These are phyloP conservation scores for Ferdinandea cuprea DNA, from an alignment of 2,888 invertebrate genomes.

Conservation along the genomic window DNA sequence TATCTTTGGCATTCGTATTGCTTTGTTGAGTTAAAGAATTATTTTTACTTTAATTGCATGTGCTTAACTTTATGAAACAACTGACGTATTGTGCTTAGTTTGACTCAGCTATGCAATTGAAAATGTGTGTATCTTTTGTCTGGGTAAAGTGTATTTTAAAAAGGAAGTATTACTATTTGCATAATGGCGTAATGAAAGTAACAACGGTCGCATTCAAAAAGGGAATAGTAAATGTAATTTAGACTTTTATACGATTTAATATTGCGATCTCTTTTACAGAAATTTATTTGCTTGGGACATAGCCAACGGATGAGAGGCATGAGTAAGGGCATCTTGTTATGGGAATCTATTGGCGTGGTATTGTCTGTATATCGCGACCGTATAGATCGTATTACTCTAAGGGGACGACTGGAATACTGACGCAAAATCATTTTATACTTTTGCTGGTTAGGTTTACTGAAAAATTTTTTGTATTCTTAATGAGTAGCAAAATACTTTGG, in stretches of 20 bases:
- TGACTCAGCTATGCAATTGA: conserved; percentile 4
- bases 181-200: conserved; percentile 44
- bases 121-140: conserved; percentile 28
- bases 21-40: too few species aligned
- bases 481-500: too few species aligned
- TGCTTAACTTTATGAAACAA: background rate
- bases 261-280: background rate
- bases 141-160: conserved; percentile 24
- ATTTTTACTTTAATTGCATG: conserved; percentile 23
- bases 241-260: conserved; percentile 20
- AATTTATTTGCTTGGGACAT: background rate
- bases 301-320: background rate
- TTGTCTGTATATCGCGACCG: too few species aligned
- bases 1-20: too few species aligned
- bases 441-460: too few species aligned
- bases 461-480: too few species aligned
- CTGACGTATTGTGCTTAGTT: conserved; percentile 1
- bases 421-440: too few species aligned
- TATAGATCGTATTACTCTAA: too few species aligned
- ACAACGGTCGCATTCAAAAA: conserved; percentile 40
- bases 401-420: too few species aligned
- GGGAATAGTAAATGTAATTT: conserved; percentile 46
- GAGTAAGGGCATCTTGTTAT: background rate
- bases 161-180: conserved; percentile 38
- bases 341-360: background rate